phyloP scores from a whole-genome alignment of 64 coral and sea anemone species.

The Actinia tenebrosa region DNA sequence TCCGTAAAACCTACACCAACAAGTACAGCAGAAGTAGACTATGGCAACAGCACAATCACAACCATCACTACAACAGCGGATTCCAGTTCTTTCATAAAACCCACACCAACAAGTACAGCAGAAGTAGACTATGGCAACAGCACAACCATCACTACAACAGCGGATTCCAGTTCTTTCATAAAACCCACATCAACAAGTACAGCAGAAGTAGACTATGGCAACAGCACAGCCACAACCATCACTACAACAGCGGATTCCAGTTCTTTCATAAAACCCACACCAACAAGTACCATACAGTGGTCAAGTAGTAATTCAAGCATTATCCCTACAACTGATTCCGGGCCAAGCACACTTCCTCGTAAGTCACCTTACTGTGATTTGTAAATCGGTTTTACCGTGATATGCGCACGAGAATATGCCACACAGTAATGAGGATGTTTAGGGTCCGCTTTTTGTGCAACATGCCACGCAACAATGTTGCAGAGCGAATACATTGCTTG shows the following conservation, averaged over 20 bases:
- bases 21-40: background rate
- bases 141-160: background rate
- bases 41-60: background rate
- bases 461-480: no score
- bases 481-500: no score
- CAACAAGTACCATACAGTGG: no score
- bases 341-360: no score
- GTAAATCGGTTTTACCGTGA: no score
- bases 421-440: no score
- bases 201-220: background rate
- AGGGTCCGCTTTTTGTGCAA: no score
- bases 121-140: fast-evolving
- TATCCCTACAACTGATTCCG: no score
- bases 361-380: no score
- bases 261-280: background rate
- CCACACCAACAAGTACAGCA: background rate
- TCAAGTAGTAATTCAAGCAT: no score
- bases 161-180: background rate
- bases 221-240: background rate
- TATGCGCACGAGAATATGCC: no score
- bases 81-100: background rate
- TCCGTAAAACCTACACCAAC: background rate
- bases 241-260: background rate
- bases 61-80: background rate
- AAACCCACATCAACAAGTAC: background rate